phyloP scores from a whole-genome alignment of 2,888 invertebrate species.

The Alloplasta piceator region DNA sequence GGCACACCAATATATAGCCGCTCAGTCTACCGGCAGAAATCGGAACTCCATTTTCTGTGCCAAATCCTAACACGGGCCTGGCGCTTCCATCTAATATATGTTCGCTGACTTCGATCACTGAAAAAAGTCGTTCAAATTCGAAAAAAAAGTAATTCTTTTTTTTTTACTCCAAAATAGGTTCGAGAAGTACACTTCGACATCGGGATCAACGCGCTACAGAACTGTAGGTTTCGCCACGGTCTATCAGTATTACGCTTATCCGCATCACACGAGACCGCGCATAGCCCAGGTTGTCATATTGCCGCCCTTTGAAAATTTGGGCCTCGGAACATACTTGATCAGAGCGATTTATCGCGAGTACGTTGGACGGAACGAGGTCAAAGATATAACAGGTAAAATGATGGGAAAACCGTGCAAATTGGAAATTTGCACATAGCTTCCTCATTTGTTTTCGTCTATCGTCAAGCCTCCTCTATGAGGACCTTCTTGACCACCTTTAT shows the following conservation, averaged over 20 bases:
- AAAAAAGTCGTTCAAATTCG: neutral
- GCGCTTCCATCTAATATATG: no score
- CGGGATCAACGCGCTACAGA: conserved; percentile 87
- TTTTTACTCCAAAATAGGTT: conserved; percentile 84
- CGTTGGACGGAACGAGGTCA: conserved; percentile 84
- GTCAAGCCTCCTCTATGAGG: no score
- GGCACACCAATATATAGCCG: no score
- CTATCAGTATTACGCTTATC: conserved; percentile 98
- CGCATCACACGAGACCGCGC: conserved; percentile 92
- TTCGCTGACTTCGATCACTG: no score
- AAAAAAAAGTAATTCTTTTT: conserved; percentile 7
- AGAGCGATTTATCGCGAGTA: conserved; percentile 86
- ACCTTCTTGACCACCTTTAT: no score
- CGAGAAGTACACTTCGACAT: conserved; percentile 87
- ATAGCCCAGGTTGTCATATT: conserved; percentile 96
- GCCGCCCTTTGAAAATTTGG: conserved; percentile 95
- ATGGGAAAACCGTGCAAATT: no score
- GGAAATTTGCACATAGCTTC: no score
- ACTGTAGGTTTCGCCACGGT: conserved; percentile 95
- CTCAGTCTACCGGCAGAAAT: no score
- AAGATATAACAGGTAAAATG: conserved; percentile 88
- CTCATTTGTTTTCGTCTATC: no score
- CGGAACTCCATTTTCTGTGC: no score
- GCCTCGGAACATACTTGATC: conserved; percentile 92
- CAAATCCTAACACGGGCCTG: no score